Evolutionary conservation across 53 echinoderm and acorn worm genomes (phyloP).

Genomic region (Echinometra lucunter): DNA sequence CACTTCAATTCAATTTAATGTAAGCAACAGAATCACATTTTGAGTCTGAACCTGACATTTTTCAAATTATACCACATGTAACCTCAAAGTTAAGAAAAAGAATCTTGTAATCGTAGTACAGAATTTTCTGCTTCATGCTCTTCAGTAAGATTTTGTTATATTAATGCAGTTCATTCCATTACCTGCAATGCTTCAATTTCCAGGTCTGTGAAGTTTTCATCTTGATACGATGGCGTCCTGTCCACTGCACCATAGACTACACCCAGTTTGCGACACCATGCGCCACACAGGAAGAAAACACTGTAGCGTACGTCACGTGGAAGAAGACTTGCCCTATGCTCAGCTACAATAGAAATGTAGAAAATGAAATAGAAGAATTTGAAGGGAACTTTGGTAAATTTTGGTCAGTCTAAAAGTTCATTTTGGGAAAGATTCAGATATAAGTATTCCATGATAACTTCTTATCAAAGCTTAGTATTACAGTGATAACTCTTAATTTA

Average conservation of each 20-base stretch:
- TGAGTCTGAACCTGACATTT: too few relatives aligned
- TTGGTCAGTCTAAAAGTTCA: background rate
- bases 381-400: background rate
- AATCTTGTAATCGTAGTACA: too few relatives aligned
- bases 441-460: too few relatives aligned
- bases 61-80: too few relatives aligned
- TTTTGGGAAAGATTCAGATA: background rate
- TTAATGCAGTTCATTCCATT: background rate
- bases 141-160: background rate
- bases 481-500: too few relatives aligned
- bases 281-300: slow-evolving; percentile 93
- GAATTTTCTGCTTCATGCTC: too few relatives aligned
- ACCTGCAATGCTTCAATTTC: slow-evolving; percentile 97
- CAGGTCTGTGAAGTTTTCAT: slow-evolving; percentile 87
- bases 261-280: slow-evolving; percentile 91
- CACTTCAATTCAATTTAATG: too few relatives aligned
- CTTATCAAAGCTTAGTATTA: too few relatives aligned
- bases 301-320: slow-evolving; percentile 90
- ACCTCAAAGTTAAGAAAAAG: too few relatives aligned
- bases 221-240: slow-evolving; percentile 87
- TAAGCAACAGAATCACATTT: too few relatives aligned
- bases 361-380: background rate
- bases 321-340: slow-evolving; percentile 84
- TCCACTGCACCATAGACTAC: slow-evolving; percentile 94
- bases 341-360: slow-evolving; percentile 67